A percentile compares a stretch with the other conserved stretches of the same genome.
These are phyloP conservation scores for Pachyramphus minor DNA, from an alignment of 2,113 vertebrate genomes.

Conservation along the genomic window DNA sequence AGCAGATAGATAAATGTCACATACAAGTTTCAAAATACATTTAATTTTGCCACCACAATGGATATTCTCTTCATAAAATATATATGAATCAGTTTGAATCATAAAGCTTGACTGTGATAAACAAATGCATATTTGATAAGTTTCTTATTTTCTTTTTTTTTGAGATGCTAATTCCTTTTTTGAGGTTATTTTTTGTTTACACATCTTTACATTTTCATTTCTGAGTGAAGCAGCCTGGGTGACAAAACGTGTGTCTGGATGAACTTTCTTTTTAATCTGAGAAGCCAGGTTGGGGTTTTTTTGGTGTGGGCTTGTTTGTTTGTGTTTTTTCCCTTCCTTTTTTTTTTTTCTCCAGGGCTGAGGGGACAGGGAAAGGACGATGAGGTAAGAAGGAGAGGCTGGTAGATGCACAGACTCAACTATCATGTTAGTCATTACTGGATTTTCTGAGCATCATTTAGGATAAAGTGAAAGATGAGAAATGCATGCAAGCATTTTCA, in stretches of 20 bases:
- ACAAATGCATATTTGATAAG: conserved; percentile 68
- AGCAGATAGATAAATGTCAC: conserved; percentile 75
- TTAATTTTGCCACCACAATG: conserved; percentile 77
- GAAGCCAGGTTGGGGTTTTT: neutral
- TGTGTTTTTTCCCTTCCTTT: neutral
- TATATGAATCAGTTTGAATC: conserved; percentile 63
- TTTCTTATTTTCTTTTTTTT: neutral
- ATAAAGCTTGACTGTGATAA: conserved; percentile 53
- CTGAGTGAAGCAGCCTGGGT: neutral
- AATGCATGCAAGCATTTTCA: neutral
- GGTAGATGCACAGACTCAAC: neutral
- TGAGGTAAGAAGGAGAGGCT: neutral
- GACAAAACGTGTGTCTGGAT: neutral
- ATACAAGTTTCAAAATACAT: conserved; percentile 72
- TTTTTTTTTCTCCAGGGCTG: neutral
- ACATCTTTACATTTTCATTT: conserved; percentile 57
- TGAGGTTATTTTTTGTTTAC: conserved; percentile 56
- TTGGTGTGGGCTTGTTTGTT: too few relatives aligned
- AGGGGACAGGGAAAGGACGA: neutral
- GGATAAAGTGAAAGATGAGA: neutral
- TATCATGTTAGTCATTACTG: neutral
- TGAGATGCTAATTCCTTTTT: neutral
- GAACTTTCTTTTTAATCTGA: neutral
- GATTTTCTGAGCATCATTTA: neutral
- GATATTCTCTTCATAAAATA: conserved; percentile 70